These are phyloP conservation scores for Artemia sp. DNA, from an alignment of 2,888 invertebrate species.

Conservation along the genomic window DNA sequence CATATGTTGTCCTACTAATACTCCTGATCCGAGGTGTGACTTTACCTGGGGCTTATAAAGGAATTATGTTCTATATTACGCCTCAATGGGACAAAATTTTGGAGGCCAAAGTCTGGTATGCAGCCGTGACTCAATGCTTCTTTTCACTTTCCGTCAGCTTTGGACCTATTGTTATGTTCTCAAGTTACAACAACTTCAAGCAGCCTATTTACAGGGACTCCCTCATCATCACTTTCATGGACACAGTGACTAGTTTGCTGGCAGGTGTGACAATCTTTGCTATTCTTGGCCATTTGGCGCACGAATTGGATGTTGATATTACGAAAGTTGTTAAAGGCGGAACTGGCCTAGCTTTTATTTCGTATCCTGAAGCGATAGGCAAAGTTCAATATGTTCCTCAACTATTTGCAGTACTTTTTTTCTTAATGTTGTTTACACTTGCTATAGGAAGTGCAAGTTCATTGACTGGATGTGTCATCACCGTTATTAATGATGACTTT, in stretches of 20 bases:
- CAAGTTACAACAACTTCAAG: slow-evolving; percentile 22
- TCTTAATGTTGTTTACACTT: slow-evolving; percentile 40
- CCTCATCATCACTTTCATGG: slow-evolving; percentile 22
- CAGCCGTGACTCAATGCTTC: slow-evolving; percentile 30
- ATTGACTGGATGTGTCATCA: slow-evolving; percentile 37
- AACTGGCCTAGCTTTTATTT: slow-evolving; percentile 62
- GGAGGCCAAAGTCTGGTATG: no score
- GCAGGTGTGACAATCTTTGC: slow-evolving; percentile 39
- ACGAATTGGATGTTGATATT: slow-evolving; percentile 40
- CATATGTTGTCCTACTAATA: slow-evolving; percentile 56
- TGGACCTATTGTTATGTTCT: slow-evolving; percentile 25
- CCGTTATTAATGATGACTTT: slow-evolving; percentile 36
- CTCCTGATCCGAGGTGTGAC: slow-evolving; percentile 49
- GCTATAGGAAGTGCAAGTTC: slow-evolving; percentile 40
- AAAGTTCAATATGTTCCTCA: slow-evolving; percentile 55
- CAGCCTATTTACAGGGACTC: slow-evolving; percentile 21
- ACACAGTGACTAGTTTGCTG: slow-evolving; percentile 22
- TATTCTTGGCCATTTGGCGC: slow-evolving; percentile 59
- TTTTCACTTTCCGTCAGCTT: slow-evolving; percentile 22
- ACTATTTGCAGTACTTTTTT: slow-evolving; percentile 43
- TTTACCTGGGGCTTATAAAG: slow-evolving; percentile 40
- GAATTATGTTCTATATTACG: no score
- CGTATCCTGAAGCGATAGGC: slow-evolving; percentile 64
- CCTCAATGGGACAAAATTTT: no score
- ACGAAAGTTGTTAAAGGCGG: slow-evolving; percentile 52